Evolutionary conservation across 2,797 vertebrate genomes (phyloP).

Genomic region (Crocodylus rhombifer): DNA sequence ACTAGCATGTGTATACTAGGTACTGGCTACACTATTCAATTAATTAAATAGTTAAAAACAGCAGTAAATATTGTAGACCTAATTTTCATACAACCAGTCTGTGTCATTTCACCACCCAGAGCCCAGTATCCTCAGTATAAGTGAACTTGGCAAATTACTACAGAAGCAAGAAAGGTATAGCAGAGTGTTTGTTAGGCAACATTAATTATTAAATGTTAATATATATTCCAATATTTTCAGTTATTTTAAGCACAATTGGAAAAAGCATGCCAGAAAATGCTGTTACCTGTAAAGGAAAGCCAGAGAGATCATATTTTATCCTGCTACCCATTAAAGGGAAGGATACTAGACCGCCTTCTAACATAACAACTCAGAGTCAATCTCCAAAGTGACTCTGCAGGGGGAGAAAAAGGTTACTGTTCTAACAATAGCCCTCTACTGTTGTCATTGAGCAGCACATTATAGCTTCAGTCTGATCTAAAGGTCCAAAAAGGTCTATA

Average conservation of each 20-base stretch:
- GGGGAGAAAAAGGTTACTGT: not conserved
- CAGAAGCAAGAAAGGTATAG: rapidly evolving
- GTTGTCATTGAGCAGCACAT: not conserved
- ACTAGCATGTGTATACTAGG: not conserved
- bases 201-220: not conserved
- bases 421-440: not conserved
- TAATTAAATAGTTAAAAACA: not conserved
- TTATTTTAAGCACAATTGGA: not conserved
- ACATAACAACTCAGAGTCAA: not conserved
- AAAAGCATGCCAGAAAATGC: not conserved
- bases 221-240: not conserved
- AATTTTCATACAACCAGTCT: not conserved
- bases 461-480: too few relatives aligned
- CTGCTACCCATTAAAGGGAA: not conserved
- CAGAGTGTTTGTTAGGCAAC: not conserved
- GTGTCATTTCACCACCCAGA: rapidly evolving
- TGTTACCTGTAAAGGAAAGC: not conserved
- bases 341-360: not conserved
- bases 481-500: too few relatives aligned
- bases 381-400: not conserved
- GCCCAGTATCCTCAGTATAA: not conserved
- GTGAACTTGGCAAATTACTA: not conserved
- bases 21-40: rapidly evolving
- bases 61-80: not conserved
- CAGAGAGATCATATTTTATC: not conserved